phyloP scores from a whole-genome alignment of 1,140 invertebrate species.

The Tetramorium simillimum region DNA sequence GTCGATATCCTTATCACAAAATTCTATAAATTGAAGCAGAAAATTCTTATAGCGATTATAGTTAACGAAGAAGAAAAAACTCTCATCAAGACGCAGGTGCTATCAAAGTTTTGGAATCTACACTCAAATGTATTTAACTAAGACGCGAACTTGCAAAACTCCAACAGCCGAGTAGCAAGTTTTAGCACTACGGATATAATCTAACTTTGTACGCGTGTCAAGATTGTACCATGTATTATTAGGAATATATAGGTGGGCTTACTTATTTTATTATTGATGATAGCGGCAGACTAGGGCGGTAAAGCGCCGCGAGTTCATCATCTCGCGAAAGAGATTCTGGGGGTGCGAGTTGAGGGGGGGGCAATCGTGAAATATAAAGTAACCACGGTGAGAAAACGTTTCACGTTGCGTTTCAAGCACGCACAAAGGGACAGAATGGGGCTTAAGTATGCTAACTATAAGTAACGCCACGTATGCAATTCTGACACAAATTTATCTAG shows the following conservation, averaged over 20 bases:
- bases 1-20: not conserved
- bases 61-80: constrained; percentile 26
- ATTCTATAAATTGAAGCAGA: not conserved
- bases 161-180: constrained; percentile 49
- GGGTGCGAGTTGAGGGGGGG: constrained; percentile 13
- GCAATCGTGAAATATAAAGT: constrained; percentile 66
- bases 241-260: constrained; percentile 48
- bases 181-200: constrained; percentile 63
- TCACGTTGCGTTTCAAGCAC: not conserved
- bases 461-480: constrained; percentile 20
- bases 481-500: constrained; percentile 47
- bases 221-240: constrained; percentile 72
- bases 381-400: constrained; percentile 31
- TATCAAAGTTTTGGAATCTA: constrained; percentile 43
- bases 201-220: constrained; percentile 65
- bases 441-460: constrained; percentile 35
- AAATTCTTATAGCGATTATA: not conserved
- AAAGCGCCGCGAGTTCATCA: constrained; percentile 65
- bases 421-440: constrained; percentile 14
- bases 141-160: constrained; percentile 36
- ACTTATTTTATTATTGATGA: constrained; percentile 62
- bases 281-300: not conserved
- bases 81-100: constrained; percentile 1
- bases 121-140: constrained; percentile 54
- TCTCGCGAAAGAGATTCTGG: constrained; percentile 54